phyloP scores from a whole-genome alignment of 2,797 vertebrate genomes.

The Pygocentrus nattereri region DNA sequence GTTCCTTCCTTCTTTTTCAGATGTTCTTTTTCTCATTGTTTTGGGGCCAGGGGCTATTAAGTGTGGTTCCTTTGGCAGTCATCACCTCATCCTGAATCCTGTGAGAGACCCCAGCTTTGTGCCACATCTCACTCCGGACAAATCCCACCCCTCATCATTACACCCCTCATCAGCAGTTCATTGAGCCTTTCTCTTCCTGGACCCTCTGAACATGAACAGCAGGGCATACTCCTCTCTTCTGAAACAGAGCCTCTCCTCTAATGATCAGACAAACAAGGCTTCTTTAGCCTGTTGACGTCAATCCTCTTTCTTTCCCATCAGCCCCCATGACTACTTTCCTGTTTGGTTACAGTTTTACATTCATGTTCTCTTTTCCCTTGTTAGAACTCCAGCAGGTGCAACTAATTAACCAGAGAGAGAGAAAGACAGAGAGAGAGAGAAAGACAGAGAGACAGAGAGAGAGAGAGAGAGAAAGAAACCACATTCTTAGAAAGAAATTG shows the following conservation, averaged over 20 bases:
- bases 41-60: background rate
- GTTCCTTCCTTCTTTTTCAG: background rate
- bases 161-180: slow-evolving; percentile 11
- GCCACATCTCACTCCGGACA: background rate
- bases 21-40: background rate
- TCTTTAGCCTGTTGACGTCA: background rate
- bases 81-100: slow-evolving; percentile 5
- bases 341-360: background rate
- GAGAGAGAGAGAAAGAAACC: background rate
- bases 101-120: slow-evolving; percentile 9
- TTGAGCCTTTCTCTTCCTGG: background rate
- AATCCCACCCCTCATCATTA: slow-evolving; percentile 2
- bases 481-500: background rate
- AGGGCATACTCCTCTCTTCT: background rate
- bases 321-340: slow-evolving; percentile 10
- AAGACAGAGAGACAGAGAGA: background rate
- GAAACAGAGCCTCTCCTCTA: background rate
- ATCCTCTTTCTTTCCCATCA: background rate
- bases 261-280: slow-evolving; percentile 9
- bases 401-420: slow-evolving; percentile 22
- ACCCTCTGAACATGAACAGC: background rate
- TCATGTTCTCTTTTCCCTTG: background rate
- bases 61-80: background rate
- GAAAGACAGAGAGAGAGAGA: slow-evolving; percentile 1
- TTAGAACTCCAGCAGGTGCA: slow-evolving; percentile 20